These are phyloP conservation scores for Amblyraja radiata DNA, from an alignment of 2,797 vertebrate species.

Conservation along the genomic window DNA sequence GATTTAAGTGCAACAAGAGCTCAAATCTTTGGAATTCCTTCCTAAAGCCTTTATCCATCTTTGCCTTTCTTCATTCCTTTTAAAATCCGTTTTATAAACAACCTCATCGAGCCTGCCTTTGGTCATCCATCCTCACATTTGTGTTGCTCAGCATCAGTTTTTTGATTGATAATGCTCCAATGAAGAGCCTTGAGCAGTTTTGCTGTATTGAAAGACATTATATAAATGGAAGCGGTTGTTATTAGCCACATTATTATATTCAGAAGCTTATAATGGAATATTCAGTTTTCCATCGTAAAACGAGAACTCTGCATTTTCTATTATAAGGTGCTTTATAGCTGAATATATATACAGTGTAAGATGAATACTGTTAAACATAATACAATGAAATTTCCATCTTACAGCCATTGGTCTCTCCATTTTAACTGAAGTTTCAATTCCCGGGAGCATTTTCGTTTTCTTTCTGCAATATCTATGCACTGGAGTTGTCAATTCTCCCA, in stretches of 20 bases:
- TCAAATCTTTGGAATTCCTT: no score
- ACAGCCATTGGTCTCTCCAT: conserved; percentile 45
- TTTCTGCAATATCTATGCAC: conserved; percentile 36
- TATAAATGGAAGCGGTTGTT: neutral
- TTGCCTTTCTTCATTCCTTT: no score
- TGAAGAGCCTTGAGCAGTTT: neutral
- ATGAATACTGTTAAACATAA: neutral
- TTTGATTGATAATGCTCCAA: neutral
- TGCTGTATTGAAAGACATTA: neutral
- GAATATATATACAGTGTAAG: neutral
- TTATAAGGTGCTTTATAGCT: neutral
- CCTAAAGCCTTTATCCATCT: no score
- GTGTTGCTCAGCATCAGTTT: no score
- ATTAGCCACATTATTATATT: neutral
- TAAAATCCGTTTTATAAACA: no score
- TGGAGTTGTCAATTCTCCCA: conserved; percentile 43
- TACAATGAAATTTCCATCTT: conserved; percentile 38
- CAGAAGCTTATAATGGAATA: no score
- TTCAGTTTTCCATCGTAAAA: no score
- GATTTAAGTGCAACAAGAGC: no score
- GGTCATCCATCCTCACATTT: no score
- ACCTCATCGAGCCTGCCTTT: no score
- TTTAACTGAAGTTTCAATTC: conserved; percentile 46
- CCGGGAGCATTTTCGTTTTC: conserved; percentile 40
- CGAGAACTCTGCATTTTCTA: neutral